Evolutionary conservation across 2,888 invertebrate species (phyloP), one percentile per base, ranked within the genome.

Genomic region (Temnothorax unifasciatus): DNA sequence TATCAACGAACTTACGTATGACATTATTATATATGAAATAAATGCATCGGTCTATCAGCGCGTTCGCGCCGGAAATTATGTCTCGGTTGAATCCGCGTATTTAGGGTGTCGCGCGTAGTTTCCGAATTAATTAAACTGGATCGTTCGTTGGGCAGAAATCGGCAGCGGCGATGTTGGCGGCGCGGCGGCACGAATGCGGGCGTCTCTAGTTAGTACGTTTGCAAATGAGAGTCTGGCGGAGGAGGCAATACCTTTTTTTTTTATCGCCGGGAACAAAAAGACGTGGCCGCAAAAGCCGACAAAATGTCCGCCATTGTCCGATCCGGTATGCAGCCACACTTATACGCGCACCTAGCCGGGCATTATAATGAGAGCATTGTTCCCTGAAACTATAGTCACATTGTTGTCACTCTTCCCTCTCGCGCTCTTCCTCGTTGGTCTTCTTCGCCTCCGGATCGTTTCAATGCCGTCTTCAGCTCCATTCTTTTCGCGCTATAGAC

Each of bases 291-390:
- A 69, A 81, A 87, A 89, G 86, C 85, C 89, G 88, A 91, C 88
- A 87, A 89, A 90, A 88, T 87, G 89, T 87, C 88, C 69, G 88
- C 79, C 90, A 90, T 92, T 92, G 90, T 92, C 86, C 85, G 73
- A 87, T 84, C 86, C 85, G 83, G 86, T 90, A 88, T 88, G 90
- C 88, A 89, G 88, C 86, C 87, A 87, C 87, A 71, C 77, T 81
- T 81, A 84, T 90, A 90, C 90, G 90, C 91, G 92, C 90, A 92
- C 90, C 90, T 89, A 92, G 91, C 85, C 88, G 87, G 61, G 90
- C 89, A 93, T 68, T 68, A 68, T 94, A 94, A 94, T 93, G 93
- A 94, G 93, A 93, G 93, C 93, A 93, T 94, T 93, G 94, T 94
- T 94, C 94, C 91, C 92, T 90, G 93, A 92, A 93, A 93, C 94